Percentiles rank a stretch among this genome's conserved stretches.
Conservation (phyloP, 2,888 invertebrate genomes). For the Tiphia femorata region DNA sequence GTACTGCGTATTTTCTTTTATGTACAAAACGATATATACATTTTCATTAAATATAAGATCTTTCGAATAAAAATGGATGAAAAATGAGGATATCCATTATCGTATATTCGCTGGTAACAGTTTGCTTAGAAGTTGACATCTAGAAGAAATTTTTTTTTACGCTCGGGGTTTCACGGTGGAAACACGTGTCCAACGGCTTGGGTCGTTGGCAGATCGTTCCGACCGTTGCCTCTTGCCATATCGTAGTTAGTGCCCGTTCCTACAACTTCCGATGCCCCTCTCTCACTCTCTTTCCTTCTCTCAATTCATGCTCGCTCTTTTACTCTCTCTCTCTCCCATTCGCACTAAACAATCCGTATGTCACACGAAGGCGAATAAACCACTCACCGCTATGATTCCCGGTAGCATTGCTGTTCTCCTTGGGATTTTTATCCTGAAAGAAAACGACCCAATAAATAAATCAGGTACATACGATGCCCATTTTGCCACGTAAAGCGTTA, state of each 20-base stretch:
- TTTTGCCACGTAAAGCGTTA: neutral
- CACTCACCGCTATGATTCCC: conserved; percentile 67
- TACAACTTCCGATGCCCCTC: conserved; percentile 17
- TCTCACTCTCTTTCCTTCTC: conserved; percentile 7
- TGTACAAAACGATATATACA: too few species aligned
- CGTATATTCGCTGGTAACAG: too few species aligned
- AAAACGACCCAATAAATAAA: neutral
- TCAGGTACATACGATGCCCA: neutral
- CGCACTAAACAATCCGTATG: conserved; percentile 16
- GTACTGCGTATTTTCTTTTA: too few species aligned
- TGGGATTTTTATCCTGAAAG: conserved; percentile 66
- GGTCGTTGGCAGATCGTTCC: conserved; percentile 32
- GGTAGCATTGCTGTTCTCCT: conserved; percentile 65
- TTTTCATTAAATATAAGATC: too few species aligned
- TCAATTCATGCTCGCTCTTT: neutral
- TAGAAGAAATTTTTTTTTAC: too few species aligned
- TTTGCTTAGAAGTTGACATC: too few species aligned
- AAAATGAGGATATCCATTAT: too few species aligned
- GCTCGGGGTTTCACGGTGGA: conserved; percentile 22
- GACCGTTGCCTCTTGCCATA: conserved; percentile 11
- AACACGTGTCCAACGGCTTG: conserved; percentile 44
- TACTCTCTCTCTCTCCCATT: neutral
- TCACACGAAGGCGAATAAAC: conserved; percentile 22
- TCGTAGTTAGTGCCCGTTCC: conserved; percentile 16
- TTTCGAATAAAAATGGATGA: too few species aligned